A percentile compares a stretch with the other conserved stretches of the same genome.
These are phyloP conservation scores for Bothrops jararaca DNA, from an alignment of 2,113 vertebrate genomes.

Conservation along the genomic window DNA sequence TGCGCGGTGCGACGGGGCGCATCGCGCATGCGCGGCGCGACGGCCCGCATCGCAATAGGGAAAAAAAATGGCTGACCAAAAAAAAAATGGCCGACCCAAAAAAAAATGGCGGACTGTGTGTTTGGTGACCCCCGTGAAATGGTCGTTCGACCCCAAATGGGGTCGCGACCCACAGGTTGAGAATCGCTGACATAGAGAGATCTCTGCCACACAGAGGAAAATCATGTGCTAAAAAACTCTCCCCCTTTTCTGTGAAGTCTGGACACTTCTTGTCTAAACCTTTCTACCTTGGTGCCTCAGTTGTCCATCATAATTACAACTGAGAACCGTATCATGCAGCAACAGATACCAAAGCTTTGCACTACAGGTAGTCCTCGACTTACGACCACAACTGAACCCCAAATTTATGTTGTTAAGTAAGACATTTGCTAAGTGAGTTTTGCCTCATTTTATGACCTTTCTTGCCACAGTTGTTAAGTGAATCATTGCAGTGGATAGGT, in stretches of 20 bases:
- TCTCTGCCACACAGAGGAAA: not conserved
- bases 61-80: too few species aligned
- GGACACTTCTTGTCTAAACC: not conserved
- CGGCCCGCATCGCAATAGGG: too few species aligned
- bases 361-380: not conserved
- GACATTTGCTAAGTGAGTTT: not conserved
- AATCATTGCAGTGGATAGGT: not conserved
- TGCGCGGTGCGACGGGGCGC: too few species aligned
- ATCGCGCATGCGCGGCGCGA: too few species aligned
- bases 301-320: not conserved
- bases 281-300: not conserved
- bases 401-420: not conserved
- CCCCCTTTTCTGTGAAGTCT: too few species aligned
- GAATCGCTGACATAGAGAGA: not conserved
- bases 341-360: too few species aligned
- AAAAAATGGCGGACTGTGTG: too few species aligned
- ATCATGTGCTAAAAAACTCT: not conserved
- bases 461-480: not conserved
- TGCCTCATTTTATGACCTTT: not conserved
- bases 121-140: too few species aligned
- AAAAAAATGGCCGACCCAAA: too few species aligned
- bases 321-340: not conserved
- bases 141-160: too few species aligned
- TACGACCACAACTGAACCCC: not conserved
- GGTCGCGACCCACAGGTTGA: too few species aligned